Evolutionary conservation across 2,797 vertebrate species (phyloP), one percentile per base, ranked within the genome.

Genomic region (Characodon lateralis): DNA sequence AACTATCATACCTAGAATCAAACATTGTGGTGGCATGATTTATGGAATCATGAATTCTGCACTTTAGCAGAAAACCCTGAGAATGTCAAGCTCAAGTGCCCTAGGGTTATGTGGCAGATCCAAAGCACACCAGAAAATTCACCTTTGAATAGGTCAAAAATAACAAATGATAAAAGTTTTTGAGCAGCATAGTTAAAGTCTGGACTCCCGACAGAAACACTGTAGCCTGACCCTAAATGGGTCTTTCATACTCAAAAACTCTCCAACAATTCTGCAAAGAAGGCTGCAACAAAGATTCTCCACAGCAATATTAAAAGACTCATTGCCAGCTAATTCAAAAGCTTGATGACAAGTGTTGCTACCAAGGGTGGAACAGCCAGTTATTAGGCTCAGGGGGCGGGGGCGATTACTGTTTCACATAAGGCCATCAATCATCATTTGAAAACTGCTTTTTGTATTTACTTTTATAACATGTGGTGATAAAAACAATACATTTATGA

Each of bases 321-420:
- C 5, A 3, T 28, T 28, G n/a, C 26, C n/a, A 14, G 3, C 31
- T 31, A 12, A 28, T n/a, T 1, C 18, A 35, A 65, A 20, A 6
- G 20, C 31, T 65, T 65, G 31, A 68, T 3, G 1, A 5, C 41
- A 68, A 13, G n/a, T 43, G 39, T 68, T 68, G 39, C 35, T 41
- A 9, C 31, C 63, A 65, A 13, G 8, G 20, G 8, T 12, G 35
- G 8, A 22, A 24, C 3, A 51, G 71, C 55, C 71, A 76, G 46
- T 35, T 71, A 71, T 55, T 39, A 78, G 78, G 76, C 8, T 26
- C 53, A n/a, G 66, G 35, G 68, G 8, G 35, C n/a, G n/a, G n/a
- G n/a, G 28, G 28, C 58, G 77, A 77, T 56, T 78, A 24, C 76
- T 63, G 43, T 65, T 24, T 41, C 22, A 68, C 22, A n/a, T 5